Evolutionary conservation across 2,113 vertebrate species (phyloP), one percentile per base, ranked within the genome.

Genomic region (Engystomops pustulosus): DNA sequence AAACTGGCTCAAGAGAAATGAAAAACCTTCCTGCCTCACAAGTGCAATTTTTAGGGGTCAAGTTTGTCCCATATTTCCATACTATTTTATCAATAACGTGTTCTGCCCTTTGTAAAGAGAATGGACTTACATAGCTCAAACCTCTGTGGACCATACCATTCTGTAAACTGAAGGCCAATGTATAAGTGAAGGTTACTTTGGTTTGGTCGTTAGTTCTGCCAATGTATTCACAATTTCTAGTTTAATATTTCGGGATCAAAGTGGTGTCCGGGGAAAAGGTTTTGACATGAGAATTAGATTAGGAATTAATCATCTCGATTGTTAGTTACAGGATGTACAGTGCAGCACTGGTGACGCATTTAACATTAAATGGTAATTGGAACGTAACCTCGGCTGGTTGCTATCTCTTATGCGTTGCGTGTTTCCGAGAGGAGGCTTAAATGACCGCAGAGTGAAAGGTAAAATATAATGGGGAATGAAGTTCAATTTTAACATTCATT

Each of bases 361-460:
- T 71, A 44, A 44, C 41, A 45, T 45, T 71, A 45, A 9, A 71
- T n/a, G 41, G 69, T 71, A 71, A 71, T 71, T 71, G 69, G 69
- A 45, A 71, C 8, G 69, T 71, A 45, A 71, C 69, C 60, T 71
- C 15, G 15, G 36, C 27, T 71, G 60, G 23, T n/a, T 71, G 11
- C 36, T 25, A 36, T 25, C 20, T 71, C 23, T 45, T 12, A 71
- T 10, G 11, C 20, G n/a, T 71, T 41, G 45, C 32, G 41, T 45
- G n/a, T 71, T 71, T 71, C 9, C n/a, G 38, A 71, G 14, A 36
- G 45, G n/a, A 25, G 30, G 27, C 60, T 65, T 34, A 65, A 65
- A 65, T 6, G 30, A 30, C 14, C 27, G 32, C 27, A 65, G 32
- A 65, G 60, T 65, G 60, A 14, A 65, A 30, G 58, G 58, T 62